Percentiles rank a stretch among this genome's conserved stretches.
These are phyloP conservation scores for Limanda limanda DNA, from an alignment of 2,113 vertebrate genomes.

Conservation along the genomic window DNA sequence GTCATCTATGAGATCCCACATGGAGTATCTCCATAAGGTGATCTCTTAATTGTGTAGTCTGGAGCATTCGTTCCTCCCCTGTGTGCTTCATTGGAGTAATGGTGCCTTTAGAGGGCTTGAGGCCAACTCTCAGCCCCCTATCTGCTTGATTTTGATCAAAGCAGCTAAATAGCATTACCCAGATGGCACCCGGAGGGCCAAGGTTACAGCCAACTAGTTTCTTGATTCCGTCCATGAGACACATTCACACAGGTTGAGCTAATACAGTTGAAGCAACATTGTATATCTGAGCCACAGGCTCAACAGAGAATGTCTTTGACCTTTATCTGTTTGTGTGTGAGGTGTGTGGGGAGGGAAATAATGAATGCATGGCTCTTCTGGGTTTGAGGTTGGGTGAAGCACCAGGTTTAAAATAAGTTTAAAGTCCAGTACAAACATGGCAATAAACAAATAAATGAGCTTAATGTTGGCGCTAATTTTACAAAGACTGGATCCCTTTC, in stretches of 20 bases:
- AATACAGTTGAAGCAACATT: background rate
- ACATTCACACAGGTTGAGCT: conserved; percentile 13
- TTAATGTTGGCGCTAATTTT: no score
- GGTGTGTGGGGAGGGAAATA: background rate
- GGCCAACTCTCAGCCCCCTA: conserved; percentile 30
- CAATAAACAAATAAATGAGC: background rate
- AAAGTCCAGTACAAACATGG: background rate
- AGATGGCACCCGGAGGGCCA: conserved; percentile 52
- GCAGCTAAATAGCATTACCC: conserved; percentile 61
- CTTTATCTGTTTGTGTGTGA: conserved; percentile 3
- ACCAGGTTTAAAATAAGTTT: background rate
- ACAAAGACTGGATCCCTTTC: no score
- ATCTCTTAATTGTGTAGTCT: conserved; percentile 58
- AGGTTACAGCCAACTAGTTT: conserved; percentile 42
- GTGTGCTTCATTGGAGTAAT: conserved; percentile 5
- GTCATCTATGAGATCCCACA: conserved; percentile 11
- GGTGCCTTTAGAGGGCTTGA: conserved; percentile 26
- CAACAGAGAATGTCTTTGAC: conserved; percentile 2
- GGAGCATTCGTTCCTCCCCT: conserved; percentile 24
- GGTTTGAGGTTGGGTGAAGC: background rate
- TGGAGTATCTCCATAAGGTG: conserved; percentile 23
- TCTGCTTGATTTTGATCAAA: conserved; percentile 55
- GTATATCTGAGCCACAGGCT: conserved; percentile 2
- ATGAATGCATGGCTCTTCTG: background rate
- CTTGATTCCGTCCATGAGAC: conserved; percentile 7